Conservation (phyloP, 2,888 invertebrate genomes). For the Melinaea menophilus region DNA sequence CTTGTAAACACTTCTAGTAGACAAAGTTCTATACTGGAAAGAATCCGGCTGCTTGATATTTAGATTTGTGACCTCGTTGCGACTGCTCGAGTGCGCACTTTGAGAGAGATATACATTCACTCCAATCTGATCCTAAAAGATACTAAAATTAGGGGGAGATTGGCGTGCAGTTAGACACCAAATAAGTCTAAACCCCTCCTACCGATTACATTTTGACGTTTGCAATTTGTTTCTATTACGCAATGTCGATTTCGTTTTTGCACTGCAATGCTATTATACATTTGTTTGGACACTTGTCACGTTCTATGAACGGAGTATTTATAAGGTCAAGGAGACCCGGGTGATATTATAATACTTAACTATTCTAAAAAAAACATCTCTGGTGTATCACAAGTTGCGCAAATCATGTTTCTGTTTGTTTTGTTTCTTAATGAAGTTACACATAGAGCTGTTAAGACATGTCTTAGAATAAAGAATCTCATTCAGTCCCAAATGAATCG, state of each 20-base stretch:
- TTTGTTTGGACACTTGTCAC: constrained; percentile 16
- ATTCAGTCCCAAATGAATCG: constrained; percentile 46
- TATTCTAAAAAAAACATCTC: no score
- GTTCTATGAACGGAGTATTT: background rate
- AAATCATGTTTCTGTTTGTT: no score
- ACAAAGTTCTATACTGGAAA: constrained; percentile 47
- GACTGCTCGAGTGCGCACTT: constrained; percentile 56
- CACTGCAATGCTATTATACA: constrained; percentile 24
- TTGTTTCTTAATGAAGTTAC: no score
- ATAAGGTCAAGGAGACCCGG: background rate
- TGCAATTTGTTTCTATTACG: constrained; percentile 58
- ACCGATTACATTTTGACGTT: constrained; percentile 47
- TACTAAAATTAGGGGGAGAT: constrained; percentile 37
- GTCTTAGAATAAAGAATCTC: constrained; percentile 20
- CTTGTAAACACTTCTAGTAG: constrained; percentile 21
- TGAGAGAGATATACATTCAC: constrained; percentile 39
- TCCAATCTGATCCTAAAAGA: constrained; percentile 37
- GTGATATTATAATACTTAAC: no score
- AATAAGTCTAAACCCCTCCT: constrained; percentile 39
- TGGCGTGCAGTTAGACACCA: constrained; percentile 27
- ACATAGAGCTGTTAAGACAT: background rate
- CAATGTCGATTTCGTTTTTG: constrained; percentile 40
- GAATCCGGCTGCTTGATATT: constrained; percentile 67
- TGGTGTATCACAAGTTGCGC: no score
- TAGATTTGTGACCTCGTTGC: constrained; percentile 62